These are phyloP conservation scores for Leptura quadrifasciata DNA, from an alignment of 2,888 invertebrate genomes.

Conservation along the genomic window DNA sequence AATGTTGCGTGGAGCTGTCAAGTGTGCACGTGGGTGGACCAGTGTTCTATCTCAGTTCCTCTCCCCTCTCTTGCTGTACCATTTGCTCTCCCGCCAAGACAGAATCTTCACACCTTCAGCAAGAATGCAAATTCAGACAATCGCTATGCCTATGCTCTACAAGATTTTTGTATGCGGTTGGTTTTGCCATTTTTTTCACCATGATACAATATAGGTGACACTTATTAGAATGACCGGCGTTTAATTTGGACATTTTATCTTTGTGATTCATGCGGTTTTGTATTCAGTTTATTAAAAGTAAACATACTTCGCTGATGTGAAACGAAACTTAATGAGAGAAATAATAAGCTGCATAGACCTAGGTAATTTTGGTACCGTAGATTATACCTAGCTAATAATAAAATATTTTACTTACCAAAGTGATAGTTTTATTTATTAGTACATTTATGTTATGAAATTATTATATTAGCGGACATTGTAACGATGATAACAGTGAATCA, in stretches of 20 bases:
- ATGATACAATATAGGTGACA: background rate
- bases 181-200: background rate
- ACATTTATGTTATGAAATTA: too few species aligned
- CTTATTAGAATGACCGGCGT: slow-evolving; percentile 1
- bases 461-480: too few species aligned
- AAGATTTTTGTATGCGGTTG: slow-evolving; percentile 10
- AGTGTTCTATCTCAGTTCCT: slow-evolving; percentile 66
- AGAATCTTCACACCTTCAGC: slow-evolving; percentile 68
- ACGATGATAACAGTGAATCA: too few species aligned
- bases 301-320: too few species aligned
- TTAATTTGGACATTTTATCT: background rate
- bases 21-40: slow-evolving; percentile 73
- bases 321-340: too few species aligned
- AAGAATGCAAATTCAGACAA: slow-evolving; percentile 59
- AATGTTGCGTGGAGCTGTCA: slow-evolving; percentile 71
- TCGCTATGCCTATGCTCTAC: background rate
- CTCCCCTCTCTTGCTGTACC: slow-evolving; percentile 51
- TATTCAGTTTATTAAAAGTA: background rate
- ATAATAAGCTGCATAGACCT: too few species aligned
- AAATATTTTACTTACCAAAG: too few species aligned
- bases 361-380: too few species aligned
- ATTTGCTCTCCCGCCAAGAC: slow-evolving; percentile 52
- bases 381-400: too few species aligned
- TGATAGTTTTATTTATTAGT: too few species aligned
- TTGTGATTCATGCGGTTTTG: background rate